Percentiles rank a stretch among this genome's conserved stretches.
Evolutionary conservation across 2,888 invertebrate species (phyloP).

Genomic region (Microctonus brassicae): DNA sequence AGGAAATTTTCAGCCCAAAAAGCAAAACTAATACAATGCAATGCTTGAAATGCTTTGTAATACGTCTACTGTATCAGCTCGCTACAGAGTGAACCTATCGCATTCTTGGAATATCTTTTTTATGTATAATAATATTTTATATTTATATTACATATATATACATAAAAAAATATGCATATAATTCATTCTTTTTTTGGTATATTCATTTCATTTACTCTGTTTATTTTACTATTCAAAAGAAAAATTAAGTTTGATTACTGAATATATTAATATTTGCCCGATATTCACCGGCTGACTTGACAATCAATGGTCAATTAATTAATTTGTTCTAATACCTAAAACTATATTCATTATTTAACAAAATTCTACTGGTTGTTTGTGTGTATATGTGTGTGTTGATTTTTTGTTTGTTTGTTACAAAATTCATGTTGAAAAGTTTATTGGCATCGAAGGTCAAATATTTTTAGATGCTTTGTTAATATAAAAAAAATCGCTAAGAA

Average conservation of each 20-base stretch:
- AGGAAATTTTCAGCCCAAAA: slow-evolving; percentile 69
- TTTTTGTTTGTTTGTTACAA: too few species aligned
- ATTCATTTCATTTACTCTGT: slow-evolving; percentile 39
- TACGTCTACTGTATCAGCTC: slow-evolving; percentile 68
- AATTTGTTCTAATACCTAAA: neutral
- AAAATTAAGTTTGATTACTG: slow-evolving; percentile 48
- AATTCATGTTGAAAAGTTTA: slow-evolving; percentile 29
- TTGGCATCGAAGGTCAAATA: neutral
- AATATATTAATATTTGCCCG: slow-evolving; percentile 62
- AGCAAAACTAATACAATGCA: slow-evolving; percentile 71
- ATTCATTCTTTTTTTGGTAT: slow-evolving; percentile 13
- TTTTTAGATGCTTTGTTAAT: neutral
- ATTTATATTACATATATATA: slow-evolving; percentile 27
- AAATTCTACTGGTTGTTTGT: slow-evolving; percentile 12
- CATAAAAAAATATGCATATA: slow-evolving; percentile 23
- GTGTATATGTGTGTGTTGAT: too few species aligned
- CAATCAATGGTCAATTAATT: neutral
- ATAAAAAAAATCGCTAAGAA: slow-evolving; percentile 3
- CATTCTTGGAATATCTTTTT: slow-evolving; percentile 59
- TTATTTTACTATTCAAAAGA: slow-evolving; percentile 59
- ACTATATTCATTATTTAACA: neutral
- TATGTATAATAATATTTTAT: slow-evolving; percentile 8
- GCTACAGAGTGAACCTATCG: slow-evolving; percentile 68
- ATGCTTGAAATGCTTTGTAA: slow-evolving; percentile 68
- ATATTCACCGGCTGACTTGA: slow-evolving; percentile 41